phyloP scores from a whole-genome alignment of 2,113 vertebrate genomes.

The Pyrgilauda ruficollis region DNA sequence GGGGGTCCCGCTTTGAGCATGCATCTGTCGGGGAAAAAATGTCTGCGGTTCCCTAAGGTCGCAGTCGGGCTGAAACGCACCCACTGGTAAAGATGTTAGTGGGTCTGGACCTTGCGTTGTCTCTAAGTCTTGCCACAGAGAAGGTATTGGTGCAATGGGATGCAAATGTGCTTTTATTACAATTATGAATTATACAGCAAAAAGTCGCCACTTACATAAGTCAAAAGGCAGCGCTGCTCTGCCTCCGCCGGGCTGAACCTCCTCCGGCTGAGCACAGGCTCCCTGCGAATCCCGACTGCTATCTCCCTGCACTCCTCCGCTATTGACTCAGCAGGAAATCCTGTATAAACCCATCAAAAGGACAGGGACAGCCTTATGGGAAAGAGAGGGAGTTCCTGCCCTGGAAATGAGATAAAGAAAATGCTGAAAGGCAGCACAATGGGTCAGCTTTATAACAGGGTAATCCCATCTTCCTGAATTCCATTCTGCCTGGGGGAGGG shows the following conservation, averaged over 20 bases:
- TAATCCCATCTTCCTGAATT: neutral
- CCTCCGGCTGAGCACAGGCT: neutral
- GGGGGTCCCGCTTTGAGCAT: neutral
- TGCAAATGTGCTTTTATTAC: conserved; percentile 23
- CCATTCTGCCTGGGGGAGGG: neutral
- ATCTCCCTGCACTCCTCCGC: neutral
- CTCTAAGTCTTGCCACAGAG: neutral
- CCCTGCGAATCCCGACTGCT: neutral
- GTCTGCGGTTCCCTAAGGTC: neutral
- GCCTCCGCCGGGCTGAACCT: neutral
- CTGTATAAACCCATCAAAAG: neutral
- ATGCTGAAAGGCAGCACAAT: neutral
- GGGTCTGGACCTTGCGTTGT: neutral
- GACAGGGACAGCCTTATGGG: neutral
- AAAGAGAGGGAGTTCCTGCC: neutral
- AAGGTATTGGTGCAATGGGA: neutral
- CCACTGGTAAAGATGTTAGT: fast-evolving
- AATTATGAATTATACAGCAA: neutral
- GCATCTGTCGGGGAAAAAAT: neutral
- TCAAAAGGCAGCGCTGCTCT: neutral
- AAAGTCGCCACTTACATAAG: neutral
- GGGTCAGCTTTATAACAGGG: neutral
- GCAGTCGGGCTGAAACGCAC: neutral
- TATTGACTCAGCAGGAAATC: conserved; percentile 13
- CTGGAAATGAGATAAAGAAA: neutral